Base-by-base conservation (phyloP, 2,113 vertebrate genomes). In the Synchiropus splendidus region DNA sequence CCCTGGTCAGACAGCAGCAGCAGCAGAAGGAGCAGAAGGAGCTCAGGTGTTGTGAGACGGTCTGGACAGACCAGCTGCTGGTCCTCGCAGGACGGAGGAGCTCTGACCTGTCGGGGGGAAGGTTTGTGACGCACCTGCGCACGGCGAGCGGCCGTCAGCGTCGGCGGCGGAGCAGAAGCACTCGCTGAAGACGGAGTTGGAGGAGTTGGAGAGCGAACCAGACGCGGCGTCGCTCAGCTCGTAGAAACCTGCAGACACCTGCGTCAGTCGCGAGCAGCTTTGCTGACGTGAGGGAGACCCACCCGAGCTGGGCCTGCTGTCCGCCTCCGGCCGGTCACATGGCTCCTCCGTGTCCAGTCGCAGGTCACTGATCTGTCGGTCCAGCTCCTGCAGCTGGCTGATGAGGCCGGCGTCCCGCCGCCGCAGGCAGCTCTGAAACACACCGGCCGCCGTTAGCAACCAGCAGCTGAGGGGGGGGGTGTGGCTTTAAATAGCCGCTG, bases 241-340 rank as follows among this genome's bases (percentile, higher is more conserved):
- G 56, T 92, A 98, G 89, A 96, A 98, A 53, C 93, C 94, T 97
- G 37, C 16, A 15, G 14, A 69, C n/a, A 70, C 51, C 64, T 17
- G 48, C 5, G 11, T 5, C 6, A 9, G 13, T 17, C 12, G n/a
- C 2, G 6, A 16, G 8, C 6, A 9, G 15, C 5, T 39, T 6
- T 18, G 9, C 11, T 6, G 1, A 17, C 9, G 4, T 39, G 16
- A 6, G 14, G 2, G 1, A 4, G 6, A 17, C 14, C 2, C 12
- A 92, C 94, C 94, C 82, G 94, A 98, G 77, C 94, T 97, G 16
- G 94, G 91, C 32, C 94, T 86, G 60, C 94, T 98, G 82, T 97
- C 91, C 0, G 83, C 86, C 69, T 98, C 93, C 51, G 79, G 71
- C 36, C 74, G 90, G 10, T 94, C 90, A 48, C 85, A 86, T 31